A percentile compares a stretch with the other conserved stretches of the same genome.
phyloP scores from a whole-genome alignment of 2,113 vertebrate genomes.

The Talpa occidentalis region DNA sequence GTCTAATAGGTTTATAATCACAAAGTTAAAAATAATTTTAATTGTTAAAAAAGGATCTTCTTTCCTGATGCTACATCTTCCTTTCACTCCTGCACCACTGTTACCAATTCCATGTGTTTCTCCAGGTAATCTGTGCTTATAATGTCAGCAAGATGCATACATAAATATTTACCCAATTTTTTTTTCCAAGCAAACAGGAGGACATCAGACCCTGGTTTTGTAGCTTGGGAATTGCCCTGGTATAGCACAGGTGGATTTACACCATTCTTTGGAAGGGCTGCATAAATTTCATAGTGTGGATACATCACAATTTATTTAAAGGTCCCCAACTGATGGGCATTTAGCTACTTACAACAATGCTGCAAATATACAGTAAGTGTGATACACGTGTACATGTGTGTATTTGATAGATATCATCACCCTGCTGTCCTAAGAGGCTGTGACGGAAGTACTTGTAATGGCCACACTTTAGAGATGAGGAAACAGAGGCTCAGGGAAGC shows the following conservation, averaged over 20 bases:
- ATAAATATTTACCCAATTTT: neutral
- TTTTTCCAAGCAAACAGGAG: neutral
- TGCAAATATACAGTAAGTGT: neutral
- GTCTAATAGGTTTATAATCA: neutral
- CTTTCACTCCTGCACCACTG: neutral
- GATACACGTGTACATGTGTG: too few species aligned
- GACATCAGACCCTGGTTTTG: neutral
- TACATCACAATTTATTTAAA: neutral
- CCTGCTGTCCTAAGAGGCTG: neutral
- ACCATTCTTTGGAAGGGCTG: neutral
- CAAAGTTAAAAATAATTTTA: neutral
- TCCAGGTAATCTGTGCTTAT: neutral
- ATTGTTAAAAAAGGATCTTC: neutral
- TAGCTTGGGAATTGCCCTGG: neutral
- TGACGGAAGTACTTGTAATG: neutral
- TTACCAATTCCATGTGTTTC: neutral
- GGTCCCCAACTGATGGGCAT: neutral
- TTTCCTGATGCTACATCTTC: neutral
- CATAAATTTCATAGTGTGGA: neutral
- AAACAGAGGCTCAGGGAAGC: neutral
- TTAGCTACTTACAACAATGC: neutral
- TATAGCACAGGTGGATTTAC: neutral
- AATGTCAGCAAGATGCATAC: neutral
- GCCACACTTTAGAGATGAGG: neutral
- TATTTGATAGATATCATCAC: neutral